Conservation (phyloP, 1,140 invertebrate species). For the Solenopsis invicta region DNA sequence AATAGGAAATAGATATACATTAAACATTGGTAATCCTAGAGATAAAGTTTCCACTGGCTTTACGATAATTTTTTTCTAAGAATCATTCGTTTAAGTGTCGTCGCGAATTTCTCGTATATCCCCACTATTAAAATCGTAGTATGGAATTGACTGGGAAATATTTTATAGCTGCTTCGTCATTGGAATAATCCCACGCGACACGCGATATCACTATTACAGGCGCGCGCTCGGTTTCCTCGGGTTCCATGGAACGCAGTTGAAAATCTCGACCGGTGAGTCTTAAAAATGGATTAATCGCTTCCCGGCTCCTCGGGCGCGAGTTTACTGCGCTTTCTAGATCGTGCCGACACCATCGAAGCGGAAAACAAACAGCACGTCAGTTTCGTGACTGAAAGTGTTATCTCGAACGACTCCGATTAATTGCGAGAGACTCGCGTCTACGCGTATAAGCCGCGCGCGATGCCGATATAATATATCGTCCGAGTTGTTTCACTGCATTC, state of each 20-base stretch:
- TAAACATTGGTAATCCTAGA: neutral
- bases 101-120: neutral
- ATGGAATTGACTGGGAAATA: constrained; percentile 7
- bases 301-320: neutral
- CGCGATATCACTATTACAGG: constrained; percentile 32
- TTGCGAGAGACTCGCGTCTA: constrained; percentile 9
- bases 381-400: constrained; percentile 54
- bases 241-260: constrained; percentile 14
- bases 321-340: constrained; percentile 57
- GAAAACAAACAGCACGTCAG: constrained; percentile 46
- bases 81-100: neutral
- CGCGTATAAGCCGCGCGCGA: neutral
- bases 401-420: constrained; percentile 42
- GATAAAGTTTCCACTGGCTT: neutral
- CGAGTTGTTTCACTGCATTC: neutral
- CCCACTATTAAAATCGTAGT: neutral
- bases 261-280: constrained; percentile 18
- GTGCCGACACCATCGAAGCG: constrained; percentile 34
- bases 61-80: neutral
- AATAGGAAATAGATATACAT: neutral
- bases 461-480: neutral
- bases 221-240: constrained; percentile 5
- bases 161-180: neutral
- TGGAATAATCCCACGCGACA: constrained; percentile 18
- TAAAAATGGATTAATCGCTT: constrained; percentile 45